Base-by-base conservation (phyloP, 30 jellyfish, hydroid and myxozoan species). In the Turritopsis dohrnii region DNA sequence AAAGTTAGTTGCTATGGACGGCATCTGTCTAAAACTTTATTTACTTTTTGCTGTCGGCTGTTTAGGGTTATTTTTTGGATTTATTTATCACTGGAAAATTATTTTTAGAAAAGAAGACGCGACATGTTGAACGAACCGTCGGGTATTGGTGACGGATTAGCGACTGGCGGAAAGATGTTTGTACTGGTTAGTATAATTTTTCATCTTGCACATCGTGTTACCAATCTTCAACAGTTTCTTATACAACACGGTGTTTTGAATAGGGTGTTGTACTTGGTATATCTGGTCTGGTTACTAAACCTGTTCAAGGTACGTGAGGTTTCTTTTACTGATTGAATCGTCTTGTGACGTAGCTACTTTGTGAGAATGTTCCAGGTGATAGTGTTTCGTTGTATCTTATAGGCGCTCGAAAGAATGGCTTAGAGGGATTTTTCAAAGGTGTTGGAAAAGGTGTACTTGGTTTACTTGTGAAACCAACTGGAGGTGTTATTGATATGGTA, bases 361-460 rank as follows among this genome's bases (percentile, higher is more conserved):
- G 5, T 41, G 60, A 41, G 13, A 3, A 41, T 41, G 60, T 41
- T 41, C 60, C n/a, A n/a, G 30, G 5, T 69, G 28, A 23, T 23
- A 1, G 28, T 26, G 77, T 69, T 69, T 7, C n/a, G n/a, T n/a
- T 69, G 25, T 3, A n/a, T 53, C 8, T 31, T 80, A 21, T 22
- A 85, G 92, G 92, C 76, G 92, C 92, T 53, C 90, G 86, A 21
- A 21, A 65, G 28, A 65, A 90, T 22, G 92, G 92, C 53, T 18
- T 85, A 13, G 89, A 85, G 23, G 92, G 92, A 24, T 85, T 85
- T 86, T 85, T 85, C 86, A 85, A 85, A 75, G 92, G 92, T 0
- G 75, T 85, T 60, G 92, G 92, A 20, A 77, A 31, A 41, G 92
- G 92, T 76, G 7, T 85, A 8, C 66, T 85, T 54, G 92, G 92